Base-by-base conservation (phyloP, 2,113 vertebrate species). In the Corvus cornix region DNA sequence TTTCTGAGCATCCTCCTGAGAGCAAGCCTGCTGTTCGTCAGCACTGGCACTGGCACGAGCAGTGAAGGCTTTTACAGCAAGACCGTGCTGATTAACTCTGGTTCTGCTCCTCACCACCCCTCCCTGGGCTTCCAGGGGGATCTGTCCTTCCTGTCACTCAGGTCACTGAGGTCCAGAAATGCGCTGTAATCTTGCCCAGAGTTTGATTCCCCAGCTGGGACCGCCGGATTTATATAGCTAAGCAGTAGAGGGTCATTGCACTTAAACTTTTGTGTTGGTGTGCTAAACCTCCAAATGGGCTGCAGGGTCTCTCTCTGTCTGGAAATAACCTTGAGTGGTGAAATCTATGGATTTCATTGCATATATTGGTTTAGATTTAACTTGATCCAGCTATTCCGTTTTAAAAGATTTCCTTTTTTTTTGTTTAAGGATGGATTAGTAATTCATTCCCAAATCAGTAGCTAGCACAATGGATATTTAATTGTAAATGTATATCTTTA, bases 111-210 rank as follows among this genome's bases (percentile, higher is more conserved):
- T 96, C n/a, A 8, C 59, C 70, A 75, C 87, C 87, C 86, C 23
- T 46, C 78, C 84, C 73, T 64, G 64, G 67, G 80, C 95, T 98
- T 97, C 94, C 91, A 62, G 87, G 90, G 93, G 78, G 97, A 96
- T 97, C 95, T 97, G 94, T 88, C 97, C 96, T 92, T 88, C 93
- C 95, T 97, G 97, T 97, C 98, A 97, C 95, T 98, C 97, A 97
- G 97, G 94, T 13, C 95, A 90, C 80, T 30, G 80, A 96, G 95
- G 97, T 97, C 91, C 94, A 97, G 95, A 96, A 98, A 96, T 51
- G 90, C 7, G 30, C 95, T 90, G 95, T 97, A 97, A 97, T 98
- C 97, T 97, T 84, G 91, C 95, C 9, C 67, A 79, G 93, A 94
- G 91, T 96, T 91, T 89, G 90, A 97, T 97, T 98, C 94, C 97